phyloP scores from a whole-genome alignment of 2,113 vertebrate genomes.

The Engystomops pustulosus region DNA sequence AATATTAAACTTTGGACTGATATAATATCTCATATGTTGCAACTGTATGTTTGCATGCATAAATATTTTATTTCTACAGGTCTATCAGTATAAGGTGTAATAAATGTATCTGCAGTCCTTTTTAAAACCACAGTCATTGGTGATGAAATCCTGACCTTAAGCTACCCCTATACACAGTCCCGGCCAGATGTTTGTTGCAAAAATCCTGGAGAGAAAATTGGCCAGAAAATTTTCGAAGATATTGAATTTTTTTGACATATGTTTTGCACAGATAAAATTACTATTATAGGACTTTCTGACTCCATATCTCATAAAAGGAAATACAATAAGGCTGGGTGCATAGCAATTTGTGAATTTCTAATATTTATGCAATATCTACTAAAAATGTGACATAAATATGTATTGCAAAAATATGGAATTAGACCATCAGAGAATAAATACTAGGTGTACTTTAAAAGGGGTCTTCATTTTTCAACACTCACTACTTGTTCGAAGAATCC shows the following conservation, averaged over 20 bases:
- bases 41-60: no score
- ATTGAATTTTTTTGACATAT: neutral
- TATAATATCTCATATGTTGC: no score
- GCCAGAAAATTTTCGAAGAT: neutral
- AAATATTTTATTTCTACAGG: no score
- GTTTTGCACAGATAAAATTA: constrained; percentile 12
- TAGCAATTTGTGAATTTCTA: no score
- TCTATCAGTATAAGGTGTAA: no score
- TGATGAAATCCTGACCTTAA: neutral
- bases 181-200: neutral
- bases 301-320: neutral
- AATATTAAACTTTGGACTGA: no score
- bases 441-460: no score
- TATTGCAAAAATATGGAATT: neutral
- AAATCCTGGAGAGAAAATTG: neutral
- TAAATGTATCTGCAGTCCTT: neutral
- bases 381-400: neutral
- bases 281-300: neutral
- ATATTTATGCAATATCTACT: no score
- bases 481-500: no score
- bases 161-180: neutral
- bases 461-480: no score
- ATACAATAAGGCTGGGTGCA: neutral
- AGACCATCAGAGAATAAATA: no score
- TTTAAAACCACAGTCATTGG: neutral